These are phyloP conservation scores for Drosophila novamexicana DNA, from an alignment of 1,140 invertebrate species.

Conservation along the genomic window DNA sequence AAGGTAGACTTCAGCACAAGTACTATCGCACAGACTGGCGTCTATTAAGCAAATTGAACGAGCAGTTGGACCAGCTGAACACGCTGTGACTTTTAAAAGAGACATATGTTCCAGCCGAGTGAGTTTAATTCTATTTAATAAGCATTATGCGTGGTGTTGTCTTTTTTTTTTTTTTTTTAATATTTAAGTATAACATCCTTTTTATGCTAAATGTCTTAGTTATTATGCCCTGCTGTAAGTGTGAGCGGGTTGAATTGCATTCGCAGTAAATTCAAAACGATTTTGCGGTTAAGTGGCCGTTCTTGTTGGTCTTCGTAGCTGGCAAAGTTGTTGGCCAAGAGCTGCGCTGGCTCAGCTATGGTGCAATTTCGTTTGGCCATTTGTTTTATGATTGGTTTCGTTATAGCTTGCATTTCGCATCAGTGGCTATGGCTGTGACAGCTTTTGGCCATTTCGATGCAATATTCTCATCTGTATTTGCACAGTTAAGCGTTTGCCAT, in stretches of 20 bases:
- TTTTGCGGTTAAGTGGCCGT: conserved; percentile 59
- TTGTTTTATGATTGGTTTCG: conserved; percentile 59
- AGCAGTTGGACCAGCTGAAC: conserved; percentile 9
- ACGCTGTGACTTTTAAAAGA: conserved; percentile 5
- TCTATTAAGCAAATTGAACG: conserved; percentile 50
- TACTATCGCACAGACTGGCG: conserved; percentile 17
- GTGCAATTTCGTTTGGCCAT: conserved; percentile 39
- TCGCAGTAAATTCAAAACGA: conserved; percentile 35
- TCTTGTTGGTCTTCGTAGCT: conserved; percentile 30
- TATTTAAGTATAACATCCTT: background rate
- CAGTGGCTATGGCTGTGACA: conserved; percentile 30
- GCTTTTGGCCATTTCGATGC: conserved; percentile 4
- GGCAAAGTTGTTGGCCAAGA: conserved; percentile 17
- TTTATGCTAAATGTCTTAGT: conserved; percentile 45
- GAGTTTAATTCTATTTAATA: conserved; percentile 32
- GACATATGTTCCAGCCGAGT: conserved; percentile 24
- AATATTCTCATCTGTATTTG: conserved; percentile 4
- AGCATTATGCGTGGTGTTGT: background rate
- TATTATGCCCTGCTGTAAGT: conserved; percentile 37
- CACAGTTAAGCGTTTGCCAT: conserved; percentile 28
- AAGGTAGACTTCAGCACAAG: conserved; percentile 21
- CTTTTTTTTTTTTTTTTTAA: background rate
- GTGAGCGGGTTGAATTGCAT: conserved; percentile 21
- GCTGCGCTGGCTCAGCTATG: conserved; percentile 43
- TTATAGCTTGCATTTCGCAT: conserved; percentile 38